Base-by-base conservation (phyloP, 2,113 vertebrate genomes). In the Colinus virginianus region DNA sequence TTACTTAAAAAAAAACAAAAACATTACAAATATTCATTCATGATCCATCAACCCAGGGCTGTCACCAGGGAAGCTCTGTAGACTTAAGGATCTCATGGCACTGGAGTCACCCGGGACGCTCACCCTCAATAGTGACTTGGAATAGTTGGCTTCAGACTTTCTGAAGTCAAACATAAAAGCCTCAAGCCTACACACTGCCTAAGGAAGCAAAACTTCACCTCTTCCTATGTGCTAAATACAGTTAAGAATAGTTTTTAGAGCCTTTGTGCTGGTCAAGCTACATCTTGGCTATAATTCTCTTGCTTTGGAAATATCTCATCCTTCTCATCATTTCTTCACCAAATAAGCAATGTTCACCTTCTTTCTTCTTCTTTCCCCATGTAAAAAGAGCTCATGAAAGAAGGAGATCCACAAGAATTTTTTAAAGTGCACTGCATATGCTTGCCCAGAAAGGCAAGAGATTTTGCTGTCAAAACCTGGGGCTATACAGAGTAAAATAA, bases 401-500 rank as follows among this genome's bases (percentile, higher is more conserved):
- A 51, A 13, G 40, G 62, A 69, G 53, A 40, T 69, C 62, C 32
- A 23, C 4, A 0, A 70, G 34, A 87, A 87, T 90, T 82, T 90
- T 58, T 88, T 62, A 75, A 74, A 59, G 21, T 2, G 8, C 25
- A 3, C 48, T 94, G 53, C 84, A 76, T 88, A 70, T 40, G 40
- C 72, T 71, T 56, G 9, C 36, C 38, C n/a, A 83, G 79, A 79
- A 92, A 93, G 61, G 84, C 62, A 32, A 91, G 85, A 69, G 40
- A 77, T 51, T 74, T 84, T 42, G 40, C 51, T 84, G 88, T 87
- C 70, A 86, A 94, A 95, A 96, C 56, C 72, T 76, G 58, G 48
- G 61, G 74, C 62, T 91, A 69, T 69, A 81, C 43, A 88, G 78
- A 68, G 80, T 48, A 88, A 94, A 91, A 95, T 61, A 83, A 86